Evolutionary conservation across 2,113 vertebrate genomes (phyloP).

Genomic region (Centropus bengalensis): DNA sequence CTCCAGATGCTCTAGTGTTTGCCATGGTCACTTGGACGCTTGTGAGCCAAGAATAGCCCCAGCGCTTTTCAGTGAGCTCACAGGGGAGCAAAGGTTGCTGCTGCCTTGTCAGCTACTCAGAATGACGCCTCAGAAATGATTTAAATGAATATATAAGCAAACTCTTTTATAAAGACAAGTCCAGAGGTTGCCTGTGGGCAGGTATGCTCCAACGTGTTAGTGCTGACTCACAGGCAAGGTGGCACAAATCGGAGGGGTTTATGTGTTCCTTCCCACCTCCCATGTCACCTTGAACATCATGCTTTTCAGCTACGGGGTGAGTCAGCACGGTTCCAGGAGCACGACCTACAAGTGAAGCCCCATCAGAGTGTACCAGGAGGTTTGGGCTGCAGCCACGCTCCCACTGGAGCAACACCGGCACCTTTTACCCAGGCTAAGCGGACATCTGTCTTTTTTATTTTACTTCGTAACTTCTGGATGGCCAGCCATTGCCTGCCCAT

Average conservation of each 20-base stretch:
- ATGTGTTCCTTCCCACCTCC: not conserved
- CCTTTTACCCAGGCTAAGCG: not conserved
- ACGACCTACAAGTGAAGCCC: rapidly evolving
- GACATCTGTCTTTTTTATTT: too few species aligned
- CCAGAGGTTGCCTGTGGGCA: not conserved
- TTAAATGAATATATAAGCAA: not conserved
- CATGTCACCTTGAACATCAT: rapidly evolving
- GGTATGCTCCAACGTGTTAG: not conserved
- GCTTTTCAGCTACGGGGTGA: rapidly evolving
- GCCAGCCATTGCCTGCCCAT: too few species aligned
- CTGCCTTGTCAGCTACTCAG: not conserved
- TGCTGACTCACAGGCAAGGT: rapidly evolving
- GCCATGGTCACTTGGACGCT: not conserved
- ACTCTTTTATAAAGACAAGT: not conserved
- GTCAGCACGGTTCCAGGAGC: not conserved
- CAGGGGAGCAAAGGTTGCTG: not conserved
- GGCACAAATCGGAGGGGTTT: not conserved
- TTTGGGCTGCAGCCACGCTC: not conserved
- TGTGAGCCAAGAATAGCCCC: not conserved
- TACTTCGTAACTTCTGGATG: too few species aligned
- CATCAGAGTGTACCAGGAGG: rapidly evolving
- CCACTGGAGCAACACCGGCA: rapidly evolving
- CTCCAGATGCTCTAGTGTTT: not conserved
- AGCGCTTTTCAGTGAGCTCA: not conserved
- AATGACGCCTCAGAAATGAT: not conserved